Percentiles rank a stretch among this genome's conserved stretches.
Conservation (phyloP, 2,113 vertebrate species). For the Triplophysa rosa region DNA sequence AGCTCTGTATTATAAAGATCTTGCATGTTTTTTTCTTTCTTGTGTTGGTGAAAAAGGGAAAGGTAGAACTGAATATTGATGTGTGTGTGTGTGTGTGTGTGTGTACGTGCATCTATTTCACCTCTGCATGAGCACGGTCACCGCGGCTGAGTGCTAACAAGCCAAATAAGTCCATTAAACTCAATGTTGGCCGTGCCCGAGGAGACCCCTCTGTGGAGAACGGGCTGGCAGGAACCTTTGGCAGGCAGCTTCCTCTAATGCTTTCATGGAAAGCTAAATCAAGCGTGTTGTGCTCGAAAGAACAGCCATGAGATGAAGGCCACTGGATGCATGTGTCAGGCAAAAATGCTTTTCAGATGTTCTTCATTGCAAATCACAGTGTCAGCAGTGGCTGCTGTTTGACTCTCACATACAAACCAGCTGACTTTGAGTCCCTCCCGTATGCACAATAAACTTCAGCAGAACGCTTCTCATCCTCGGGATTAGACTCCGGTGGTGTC, state of each 20-base stretch:
- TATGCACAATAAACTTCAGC: background rate
- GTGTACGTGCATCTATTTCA: background rate
- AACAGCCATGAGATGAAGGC: conserved; percentile 41
- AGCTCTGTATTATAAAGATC: conserved; percentile 19
- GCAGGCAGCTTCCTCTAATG: conserved; percentile 18
- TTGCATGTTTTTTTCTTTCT: conserved; percentile 16
- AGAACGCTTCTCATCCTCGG: background rate
- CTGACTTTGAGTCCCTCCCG: conserved; percentile 1
- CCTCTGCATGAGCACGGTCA: conserved; percentile 29
- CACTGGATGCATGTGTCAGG: conserved; percentile 3
- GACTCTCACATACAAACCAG: background rate
- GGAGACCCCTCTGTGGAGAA: conserved; percentile 22
- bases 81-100: background rate
- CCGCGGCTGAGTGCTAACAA: conserved; percentile 22
- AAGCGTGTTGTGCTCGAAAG: conserved; percentile 30
- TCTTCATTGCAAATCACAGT: background rate
- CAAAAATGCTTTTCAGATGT: conserved; percentile 11
- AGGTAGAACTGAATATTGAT: conserved; percentile 16
- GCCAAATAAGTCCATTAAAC: conserved; percentile 52
- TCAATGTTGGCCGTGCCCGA: conserved; percentile 23
- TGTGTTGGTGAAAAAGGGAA: background rate
- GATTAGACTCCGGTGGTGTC: conserved; percentile 14
- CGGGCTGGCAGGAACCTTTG: conserved; percentile 26
- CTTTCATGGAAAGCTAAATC: conserved; percentile 41
- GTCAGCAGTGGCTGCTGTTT: background rate